Conservation (phyloP, 1,140 invertebrate genomes). For the Andricus grossulariae region DNA sequence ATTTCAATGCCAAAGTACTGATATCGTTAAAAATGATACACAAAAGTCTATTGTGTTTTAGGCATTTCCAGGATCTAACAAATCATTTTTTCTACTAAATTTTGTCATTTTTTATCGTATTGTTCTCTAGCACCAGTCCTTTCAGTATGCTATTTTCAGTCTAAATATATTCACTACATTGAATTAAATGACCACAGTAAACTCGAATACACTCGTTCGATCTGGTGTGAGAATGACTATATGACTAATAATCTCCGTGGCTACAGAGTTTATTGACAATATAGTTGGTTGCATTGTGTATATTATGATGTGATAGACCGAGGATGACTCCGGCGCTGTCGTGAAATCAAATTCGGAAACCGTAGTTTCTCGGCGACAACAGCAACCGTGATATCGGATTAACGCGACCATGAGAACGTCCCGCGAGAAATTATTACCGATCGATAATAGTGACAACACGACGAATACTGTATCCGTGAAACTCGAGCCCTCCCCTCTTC, state of each 20-base stretch:
- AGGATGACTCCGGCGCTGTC: conserved; percentile 36
- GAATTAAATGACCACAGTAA: too few relatives aligned
- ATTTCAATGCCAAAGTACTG: background rate
- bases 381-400: conserved; percentile 17
- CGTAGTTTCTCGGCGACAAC: conserved; percentile 34
- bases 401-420: conserved; percentile 29
- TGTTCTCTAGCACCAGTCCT: too few relatives aligned
- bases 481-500: background rate
- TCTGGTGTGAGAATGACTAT: background rate
- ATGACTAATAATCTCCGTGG: conserved; percentile 43
- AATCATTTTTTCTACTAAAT: background rate
- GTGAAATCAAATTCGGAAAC: conserved; percentile 38
- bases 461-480: conserved; percentile 3
- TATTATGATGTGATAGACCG: conserved; percentile 51
- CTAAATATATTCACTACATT: too few relatives aligned
- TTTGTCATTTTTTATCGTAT: background rate
- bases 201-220: background rate
- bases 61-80: background rate
- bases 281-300: conserved; percentile 42
- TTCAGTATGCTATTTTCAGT: too few relatives aligned
- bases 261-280: conserved; percentile 43
- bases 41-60: background rate
- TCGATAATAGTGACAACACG: conserved; percentile 21
- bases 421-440: conserved; percentile 24
- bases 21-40: background rate